phyloP scores from a whole-genome alignment of 2,888 invertebrate genomes.

The Syritta pipiens region DNA sequence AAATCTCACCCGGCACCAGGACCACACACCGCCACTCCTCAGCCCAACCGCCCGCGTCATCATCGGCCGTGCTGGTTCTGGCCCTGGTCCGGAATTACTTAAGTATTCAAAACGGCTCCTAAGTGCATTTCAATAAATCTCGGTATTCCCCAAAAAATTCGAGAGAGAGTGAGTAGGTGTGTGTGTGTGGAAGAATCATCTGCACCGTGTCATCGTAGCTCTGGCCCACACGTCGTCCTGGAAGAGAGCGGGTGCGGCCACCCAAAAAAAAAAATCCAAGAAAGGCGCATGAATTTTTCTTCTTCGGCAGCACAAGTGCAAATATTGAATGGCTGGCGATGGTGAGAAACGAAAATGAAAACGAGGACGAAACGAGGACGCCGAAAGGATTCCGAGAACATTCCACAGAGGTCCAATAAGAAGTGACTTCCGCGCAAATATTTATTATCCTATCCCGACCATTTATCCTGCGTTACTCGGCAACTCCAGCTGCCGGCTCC shows the following conservation, averaged over 20 bases:
- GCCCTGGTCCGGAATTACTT: constrained; percentile 46
- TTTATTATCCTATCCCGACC: constrained; percentile 65
- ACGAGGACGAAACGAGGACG: background rate
- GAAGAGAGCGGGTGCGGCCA: constrained; percentile 4
- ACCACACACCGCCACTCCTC: constrained; percentile 11
- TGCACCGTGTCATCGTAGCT: constrained; percentile 47
- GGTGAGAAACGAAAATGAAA: background rate
- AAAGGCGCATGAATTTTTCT: constrained; percentile 37
- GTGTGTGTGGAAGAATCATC: constrained; percentile 20
- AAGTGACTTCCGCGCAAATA: constrained; percentile 66
- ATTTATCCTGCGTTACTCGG: constrained; percentile 55
- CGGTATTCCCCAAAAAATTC: constrained; percentile 58
- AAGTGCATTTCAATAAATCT: constrained; percentile 69
- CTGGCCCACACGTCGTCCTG: background rate
- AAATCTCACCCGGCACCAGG: constrained; percentile 4
- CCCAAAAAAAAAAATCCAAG: background rate
- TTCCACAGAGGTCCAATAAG: constrained; percentile 65
- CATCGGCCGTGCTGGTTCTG: background rate
- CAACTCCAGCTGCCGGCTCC: background rate
- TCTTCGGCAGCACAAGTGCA: constrained; percentile 45
- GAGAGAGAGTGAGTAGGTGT: constrained; percentile 12
- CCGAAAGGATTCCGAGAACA: constrained; percentile 42
- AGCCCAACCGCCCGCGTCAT: background rate
- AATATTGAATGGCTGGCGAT: constrained; percentile 51
- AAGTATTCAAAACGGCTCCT: constrained; percentile 67